A percentile compares a stretch with the other conserved stretches of the same genome.
These are phyloP conservation scores for Hippocampus abdominalis DNA, from an alignment of 2,113 vertebrate genomes.

Conservation along the genomic window DNA sequence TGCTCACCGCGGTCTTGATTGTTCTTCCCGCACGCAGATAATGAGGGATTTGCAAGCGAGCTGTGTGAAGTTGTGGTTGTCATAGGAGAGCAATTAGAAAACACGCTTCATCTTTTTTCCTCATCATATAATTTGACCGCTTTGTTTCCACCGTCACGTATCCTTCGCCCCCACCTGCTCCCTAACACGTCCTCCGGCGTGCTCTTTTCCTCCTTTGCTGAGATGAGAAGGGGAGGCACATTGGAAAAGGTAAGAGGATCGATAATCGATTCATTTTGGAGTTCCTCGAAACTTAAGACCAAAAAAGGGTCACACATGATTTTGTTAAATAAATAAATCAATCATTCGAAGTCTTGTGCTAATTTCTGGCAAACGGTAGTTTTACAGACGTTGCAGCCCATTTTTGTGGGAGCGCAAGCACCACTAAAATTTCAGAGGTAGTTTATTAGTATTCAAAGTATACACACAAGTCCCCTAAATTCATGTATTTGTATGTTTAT, in stretches of 20 bases:
- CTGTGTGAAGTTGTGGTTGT: constrained; percentile 16
- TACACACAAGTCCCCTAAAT: too few species aligned
- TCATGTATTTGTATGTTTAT: too few species aligned
- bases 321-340: too few species aligned
- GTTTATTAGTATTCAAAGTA: too few species aligned
- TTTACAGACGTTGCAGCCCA: too few species aligned
- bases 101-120: constrained; percentile 22
- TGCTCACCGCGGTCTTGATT: constrained; percentile 13
- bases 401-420: too few species aligned
- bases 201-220: background rate
- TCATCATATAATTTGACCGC: constrained; percentile 32
- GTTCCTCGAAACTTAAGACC: too few species aligned
- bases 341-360: too few species aligned
- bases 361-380: too few species aligned
- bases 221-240: background rate
- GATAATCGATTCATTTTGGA: too few species aligned
- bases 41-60: constrained; percentile 1
- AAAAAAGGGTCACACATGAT: too few species aligned
- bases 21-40: constrained; percentile 25
- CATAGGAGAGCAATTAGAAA: constrained; percentile 20
- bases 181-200: background rate
- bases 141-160: constrained; percentile 21
- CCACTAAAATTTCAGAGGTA: too few species aligned
- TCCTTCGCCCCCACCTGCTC: background rate
- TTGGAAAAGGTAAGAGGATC: background rate